Percentiles rank a stretch among this genome's conserved stretches.
Evolutionary conservation across 92 coral and sea anemone species (phyloP).

Genomic region (Umimayanthus kanabou): DNA sequence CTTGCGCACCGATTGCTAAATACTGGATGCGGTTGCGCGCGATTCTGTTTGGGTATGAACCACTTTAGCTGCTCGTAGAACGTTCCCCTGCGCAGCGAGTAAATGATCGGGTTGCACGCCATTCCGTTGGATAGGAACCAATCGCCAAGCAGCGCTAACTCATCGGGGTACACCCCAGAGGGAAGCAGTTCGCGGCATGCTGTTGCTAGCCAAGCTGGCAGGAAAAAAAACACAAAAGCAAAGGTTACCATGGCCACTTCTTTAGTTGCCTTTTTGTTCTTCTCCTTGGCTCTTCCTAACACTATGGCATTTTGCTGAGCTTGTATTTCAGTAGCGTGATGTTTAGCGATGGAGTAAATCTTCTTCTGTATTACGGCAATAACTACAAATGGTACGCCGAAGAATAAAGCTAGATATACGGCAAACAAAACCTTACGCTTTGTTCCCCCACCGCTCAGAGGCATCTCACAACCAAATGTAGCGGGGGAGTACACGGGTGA

Average conservation of each 20-base stretch:
- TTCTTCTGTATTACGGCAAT: background rate
- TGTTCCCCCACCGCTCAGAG: background rate
- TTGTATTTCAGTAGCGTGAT: background rate
- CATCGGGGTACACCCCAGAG: conserved; percentile 3
- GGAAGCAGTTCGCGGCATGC: conserved; percentile 9
- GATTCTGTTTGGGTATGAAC: background rate
- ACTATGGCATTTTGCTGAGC: background rate
- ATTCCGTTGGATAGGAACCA: background rate
- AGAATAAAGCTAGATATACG: background rate
- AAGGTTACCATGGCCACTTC: background rate
- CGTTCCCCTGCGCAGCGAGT: background rate
- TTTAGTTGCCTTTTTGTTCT: background rate
- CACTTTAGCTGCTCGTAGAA: background rate
- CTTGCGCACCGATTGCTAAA: background rate
- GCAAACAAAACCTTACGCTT: background rate
- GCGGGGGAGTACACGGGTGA: background rate
- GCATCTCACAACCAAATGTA: background rate
- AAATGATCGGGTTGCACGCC: background rate
- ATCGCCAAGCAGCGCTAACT: background rate
- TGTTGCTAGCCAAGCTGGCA: background rate
- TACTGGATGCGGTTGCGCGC: background rate
- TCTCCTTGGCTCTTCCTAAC: background rate
- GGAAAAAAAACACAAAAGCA: background rate
- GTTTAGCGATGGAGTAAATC: background rate
- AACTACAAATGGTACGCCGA: background rate